A percentile compares a stretch with the other conserved stretches of the same genome.
phyloP scores from a whole-genome alignment of 1,140 invertebrate genomes.

The Drosophila yakuba region DNA sequence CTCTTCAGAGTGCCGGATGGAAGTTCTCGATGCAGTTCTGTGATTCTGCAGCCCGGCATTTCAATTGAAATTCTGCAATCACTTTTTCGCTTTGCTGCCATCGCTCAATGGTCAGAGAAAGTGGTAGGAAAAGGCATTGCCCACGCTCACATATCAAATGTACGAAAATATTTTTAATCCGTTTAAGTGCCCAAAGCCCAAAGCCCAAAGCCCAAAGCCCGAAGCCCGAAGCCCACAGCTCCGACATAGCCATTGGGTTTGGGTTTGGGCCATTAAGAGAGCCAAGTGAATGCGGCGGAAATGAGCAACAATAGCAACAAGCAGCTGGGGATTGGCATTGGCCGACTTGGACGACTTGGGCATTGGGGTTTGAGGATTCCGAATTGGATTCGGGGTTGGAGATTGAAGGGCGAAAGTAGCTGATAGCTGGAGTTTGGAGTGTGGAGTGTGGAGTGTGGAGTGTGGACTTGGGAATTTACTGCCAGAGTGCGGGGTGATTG shows the following conservation, averaged over 20 bases:
- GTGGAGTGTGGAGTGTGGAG: slow-evolving; percentile 27
- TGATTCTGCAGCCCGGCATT: slow-evolving; percentile 12
- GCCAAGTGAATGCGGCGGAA: slow-evolving; percentile 80
- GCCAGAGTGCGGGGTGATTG: slow-evolving; percentile 78
- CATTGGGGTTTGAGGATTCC: background rate
- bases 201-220: background rate
- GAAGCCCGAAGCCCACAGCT: slow-evolving; percentile 14
- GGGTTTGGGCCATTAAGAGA: slow-evolving; percentile 72
- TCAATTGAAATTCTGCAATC: slow-evolving; percentile 49
- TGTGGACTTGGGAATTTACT: slow-evolving; percentile 63
- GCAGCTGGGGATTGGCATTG: slow-evolving; percentile 57
- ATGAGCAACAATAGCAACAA: slow-evolving; percentile 82
- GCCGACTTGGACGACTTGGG: background rate
- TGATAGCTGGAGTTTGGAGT: slow-evolving; percentile 66
- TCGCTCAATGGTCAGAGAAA: slow-evolving; percentile 5
- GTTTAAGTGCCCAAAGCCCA: slow-evolving; percentile 68
- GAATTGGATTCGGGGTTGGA: slow-evolving; percentile 5
- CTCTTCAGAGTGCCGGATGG: background rate
- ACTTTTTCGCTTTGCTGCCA: slow-evolving; percentile 34
- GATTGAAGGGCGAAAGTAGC: slow-evolving; percentile 52
- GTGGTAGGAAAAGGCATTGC: slow-evolving; percentile 31
- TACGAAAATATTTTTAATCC: slow-evolving; percentile 83
- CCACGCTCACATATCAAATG: slow-evolving; percentile 75
- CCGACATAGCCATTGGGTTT: slow-evolving; percentile 34
- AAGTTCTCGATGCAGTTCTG: slow-evolving; percentile 20